Evolutionary conservation across 2,113 vertebrate genomes (phyloP), one percentile per base, ranked within the genome.

Genomic region (Oryzias celebensis): DNA sequence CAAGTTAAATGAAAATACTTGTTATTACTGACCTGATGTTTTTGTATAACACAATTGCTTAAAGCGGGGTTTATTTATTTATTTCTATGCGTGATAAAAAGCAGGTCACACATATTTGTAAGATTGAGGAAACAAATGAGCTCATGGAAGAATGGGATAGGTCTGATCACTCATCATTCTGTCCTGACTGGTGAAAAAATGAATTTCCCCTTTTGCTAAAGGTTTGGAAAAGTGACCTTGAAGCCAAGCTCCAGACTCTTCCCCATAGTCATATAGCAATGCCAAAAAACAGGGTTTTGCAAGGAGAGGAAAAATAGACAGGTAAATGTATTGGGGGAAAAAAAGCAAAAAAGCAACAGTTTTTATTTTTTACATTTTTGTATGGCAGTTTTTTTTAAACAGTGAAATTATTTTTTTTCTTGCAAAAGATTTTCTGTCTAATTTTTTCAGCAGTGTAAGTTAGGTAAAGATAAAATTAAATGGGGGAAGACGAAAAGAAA

Each of bases 161-260:
- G 12, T 36, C 10, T n/a, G 48, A 20, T 53, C 71, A 65, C 62
- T 65, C 45, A 53, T 75, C 79, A 53, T 46, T 75, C 60, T 69
- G 43, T 77, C 71, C 68, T 84, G 71, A 78, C 61, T 61, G 74
- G 57, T 58, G 62, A 68, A 89, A 75, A 76, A 82, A 86, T 76
- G 59, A 84, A 71, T 65, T 78, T 78, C 65, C 59, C 63, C 54
- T 79, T 77, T 51, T 70, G 75, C 71, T 70, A 86, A 63, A 77
- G 67, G 72, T 68, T 70, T 78, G 65, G 66, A 86, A 75, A 77
- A 84, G 75, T 87, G 86, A 87, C 82, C 77, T 84, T 81, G 77
- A 52, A 87, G 70, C 78, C 68, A 79, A 80, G 62, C 62, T 83
- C 66, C 64, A 81, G 65, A 48, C 64, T 76, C 71, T 78, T 82